These are phyloP conservation scores for Eupithecia subfuscata DNA, from an alignment of 2,888 invertebrate genomes.

Conservation along the genomic window DNA sequence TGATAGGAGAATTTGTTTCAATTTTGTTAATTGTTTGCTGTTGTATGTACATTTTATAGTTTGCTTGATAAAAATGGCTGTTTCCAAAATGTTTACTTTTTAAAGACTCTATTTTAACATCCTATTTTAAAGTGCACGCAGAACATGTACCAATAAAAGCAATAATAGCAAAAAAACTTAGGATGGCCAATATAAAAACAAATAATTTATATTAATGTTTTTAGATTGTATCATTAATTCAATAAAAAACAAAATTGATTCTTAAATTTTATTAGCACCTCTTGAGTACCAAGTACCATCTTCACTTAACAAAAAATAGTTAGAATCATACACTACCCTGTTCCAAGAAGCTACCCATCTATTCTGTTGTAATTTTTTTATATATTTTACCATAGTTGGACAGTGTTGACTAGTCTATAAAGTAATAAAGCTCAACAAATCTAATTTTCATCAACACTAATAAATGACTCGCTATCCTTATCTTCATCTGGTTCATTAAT, in stretches of 20 bases:
- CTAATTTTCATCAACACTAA: constrained; percentile 37
- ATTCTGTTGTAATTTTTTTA: background rate
- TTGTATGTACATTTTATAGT: background rate
- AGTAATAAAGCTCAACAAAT: constrained; percentile 1
- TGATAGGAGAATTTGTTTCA: background rate
- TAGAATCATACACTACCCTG: background rate
- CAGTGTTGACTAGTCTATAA: background rate
- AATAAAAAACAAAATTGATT: constrained; percentile 18
- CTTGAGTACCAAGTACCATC: background rate
- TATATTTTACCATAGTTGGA: background rate
- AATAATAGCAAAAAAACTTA: background rate
- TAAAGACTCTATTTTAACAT: background rate
- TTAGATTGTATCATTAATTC: constrained; percentile 24
- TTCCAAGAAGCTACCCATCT: background rate
- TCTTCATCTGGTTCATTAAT: constrained; percentile 22
- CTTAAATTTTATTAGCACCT: constrained; percentile 24
- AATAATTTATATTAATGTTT: constrained; percentile 17
- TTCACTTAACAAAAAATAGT: background rate
- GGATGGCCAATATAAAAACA: constrained; percentile 10
- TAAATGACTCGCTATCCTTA: constrained; percentile 23
- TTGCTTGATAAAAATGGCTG: background rate
- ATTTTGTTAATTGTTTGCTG: background rate
- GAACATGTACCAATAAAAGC: background rate
- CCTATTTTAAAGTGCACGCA: background rate
- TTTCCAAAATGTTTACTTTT: background rate